Evolutionary conservation across 1,140 invertebrate genomes (phyloP).

Genomic region (Diachasmimorpha longicaudata): DNA sequence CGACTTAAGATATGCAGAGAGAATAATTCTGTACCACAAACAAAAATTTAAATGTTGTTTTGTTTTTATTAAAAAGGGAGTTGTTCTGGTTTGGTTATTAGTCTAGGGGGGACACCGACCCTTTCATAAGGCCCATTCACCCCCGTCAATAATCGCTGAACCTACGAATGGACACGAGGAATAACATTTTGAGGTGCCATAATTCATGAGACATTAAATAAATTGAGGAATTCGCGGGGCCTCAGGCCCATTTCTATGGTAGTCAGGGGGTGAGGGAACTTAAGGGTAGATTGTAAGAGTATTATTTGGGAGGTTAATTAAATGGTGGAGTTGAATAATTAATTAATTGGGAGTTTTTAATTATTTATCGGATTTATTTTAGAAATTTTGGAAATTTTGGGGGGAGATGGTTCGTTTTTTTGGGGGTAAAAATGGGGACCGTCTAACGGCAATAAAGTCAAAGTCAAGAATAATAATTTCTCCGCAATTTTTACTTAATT

Average conservation of each 20-base stretch:
- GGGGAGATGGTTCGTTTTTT: too few relatives aligned
- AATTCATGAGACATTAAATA: conserved; percentile 52
- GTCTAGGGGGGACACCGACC: conserved; percentile 4
- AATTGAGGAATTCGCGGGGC: conserved; percentile 47
- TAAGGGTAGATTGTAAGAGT: background rate
- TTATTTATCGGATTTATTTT: too few relatives aligned
- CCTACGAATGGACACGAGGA: conserved; percentile 18
- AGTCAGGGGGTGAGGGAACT: background rate
- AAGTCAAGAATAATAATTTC: too few relatives aligned
- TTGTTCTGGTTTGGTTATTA: conserved; percentile 11
- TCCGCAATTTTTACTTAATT: too few relatives aligned
- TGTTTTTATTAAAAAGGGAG: conserved; percentile 15
- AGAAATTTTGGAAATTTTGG: too few relatives aligned
- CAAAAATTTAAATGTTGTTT: conserved; percentile 38
- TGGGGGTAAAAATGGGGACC: too few relatives aligned
- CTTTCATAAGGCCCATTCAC: conserved; percentile 38
- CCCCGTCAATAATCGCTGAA: conserved; percentile 34
- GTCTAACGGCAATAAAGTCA: too few relatives aligned
- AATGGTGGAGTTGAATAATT: too few relatives aligned
- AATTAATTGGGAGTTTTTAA: too few relatives aligned
- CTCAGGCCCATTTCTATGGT: background rate
- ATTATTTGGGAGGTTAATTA: background rate
- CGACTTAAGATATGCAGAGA: conserved; percentile 41
- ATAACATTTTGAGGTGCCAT: conserved; percentile 26
- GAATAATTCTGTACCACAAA: background rate